Evolutionary conservation across 2,797 vertebrate species (phyloP).

Genomic region (Melopsittacus undulatus): DNA sequence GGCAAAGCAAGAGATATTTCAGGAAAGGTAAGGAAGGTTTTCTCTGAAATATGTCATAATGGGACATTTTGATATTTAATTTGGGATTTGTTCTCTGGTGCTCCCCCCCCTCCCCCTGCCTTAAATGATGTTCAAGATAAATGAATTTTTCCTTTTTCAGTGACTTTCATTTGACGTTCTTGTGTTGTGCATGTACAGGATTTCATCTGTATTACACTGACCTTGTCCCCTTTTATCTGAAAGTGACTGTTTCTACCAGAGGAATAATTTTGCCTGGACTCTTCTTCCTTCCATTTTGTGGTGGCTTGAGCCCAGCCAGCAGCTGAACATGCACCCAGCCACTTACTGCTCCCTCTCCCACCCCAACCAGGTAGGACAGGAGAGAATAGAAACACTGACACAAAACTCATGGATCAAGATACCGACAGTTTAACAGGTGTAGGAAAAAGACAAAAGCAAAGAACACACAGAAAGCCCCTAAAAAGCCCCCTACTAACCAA

Average conservation of each 20-base stretch:
- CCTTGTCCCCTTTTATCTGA: neutral
- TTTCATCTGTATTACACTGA: neutral
- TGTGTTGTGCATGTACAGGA: neutral
- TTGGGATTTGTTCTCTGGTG: neutral
- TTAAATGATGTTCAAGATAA: neutral
- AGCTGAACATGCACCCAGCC: neutral
- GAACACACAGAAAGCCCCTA: neutral
- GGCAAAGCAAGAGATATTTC: neutral
- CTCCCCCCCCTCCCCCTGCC: no score
- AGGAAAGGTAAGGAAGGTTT: neutral
- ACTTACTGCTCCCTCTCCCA: neutral
- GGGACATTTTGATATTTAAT: neutral
- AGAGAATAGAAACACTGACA: neutral
- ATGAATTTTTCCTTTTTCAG: neutral
- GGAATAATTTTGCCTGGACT: neutral
- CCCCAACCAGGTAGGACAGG: neutral
- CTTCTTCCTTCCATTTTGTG: neutral
- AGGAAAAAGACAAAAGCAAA: neutral
- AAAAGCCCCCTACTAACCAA: neutral
- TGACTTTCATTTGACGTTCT: neutral
- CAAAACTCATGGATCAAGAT: neutral
- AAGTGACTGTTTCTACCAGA: neutral
- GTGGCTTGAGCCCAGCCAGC: neutral
- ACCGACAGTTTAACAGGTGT: neutral
- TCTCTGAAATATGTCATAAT: neutral